Evolutionary conservation across 1,140 invertebrate species (phyloP).

Genomic region (Phenacoccus solenopsis): DNA sequence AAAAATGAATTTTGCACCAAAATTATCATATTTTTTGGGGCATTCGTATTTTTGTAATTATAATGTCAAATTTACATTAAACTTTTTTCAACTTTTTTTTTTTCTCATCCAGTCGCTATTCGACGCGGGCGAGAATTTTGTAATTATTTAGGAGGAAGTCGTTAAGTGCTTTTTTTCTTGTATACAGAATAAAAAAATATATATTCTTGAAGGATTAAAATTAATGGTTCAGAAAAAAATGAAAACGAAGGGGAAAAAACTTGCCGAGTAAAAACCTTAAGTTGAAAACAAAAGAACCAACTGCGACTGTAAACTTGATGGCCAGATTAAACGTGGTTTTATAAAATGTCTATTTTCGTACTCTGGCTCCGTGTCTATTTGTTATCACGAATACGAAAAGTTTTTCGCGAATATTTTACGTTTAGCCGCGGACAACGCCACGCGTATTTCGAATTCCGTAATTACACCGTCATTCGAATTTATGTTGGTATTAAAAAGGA

Average conservation of each 20-base stretch:
- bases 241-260: background rate
- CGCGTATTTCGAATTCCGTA: no score
- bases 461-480: no score
- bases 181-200: background rate
- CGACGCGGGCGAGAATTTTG: background rate
- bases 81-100: background rate
- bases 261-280: background rate
- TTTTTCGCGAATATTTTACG: no score
- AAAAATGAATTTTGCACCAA: no score
- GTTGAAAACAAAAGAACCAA: background rate
- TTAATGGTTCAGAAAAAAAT: background rate
- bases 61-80: background rate
- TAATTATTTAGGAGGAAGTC: background rate
- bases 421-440: no score
- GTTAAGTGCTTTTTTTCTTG: slow-evolving; percentile 1
- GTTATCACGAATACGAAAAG: no score
- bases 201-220: background rate
- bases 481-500: no score
- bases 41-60: background rate
- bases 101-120: no score
- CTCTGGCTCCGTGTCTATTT: background rate
- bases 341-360: background rate
- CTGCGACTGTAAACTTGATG: background rate
- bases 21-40: background rate
- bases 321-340: background rate